Conservation (phyloP, 2,113 vertebrate genomes). For the Forbesichthys agassizii region DNA sequence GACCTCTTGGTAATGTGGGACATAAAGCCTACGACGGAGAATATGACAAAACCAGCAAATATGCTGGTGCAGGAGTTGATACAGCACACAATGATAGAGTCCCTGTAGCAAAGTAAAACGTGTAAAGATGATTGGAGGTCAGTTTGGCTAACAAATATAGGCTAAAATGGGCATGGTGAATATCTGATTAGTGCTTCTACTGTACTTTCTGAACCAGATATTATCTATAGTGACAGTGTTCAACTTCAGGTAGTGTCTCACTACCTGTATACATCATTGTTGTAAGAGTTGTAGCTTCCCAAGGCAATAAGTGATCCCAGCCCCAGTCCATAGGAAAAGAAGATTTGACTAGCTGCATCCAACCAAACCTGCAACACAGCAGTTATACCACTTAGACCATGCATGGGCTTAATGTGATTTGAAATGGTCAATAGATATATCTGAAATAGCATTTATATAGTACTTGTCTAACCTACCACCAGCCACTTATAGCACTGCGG, state of each 20-base stretch:
- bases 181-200: no score
- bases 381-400: neutral
- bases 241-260: neutral
- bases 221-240: neutral
- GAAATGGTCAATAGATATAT: no score
- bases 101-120: constrained; percentile 66
- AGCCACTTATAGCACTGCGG: no score
- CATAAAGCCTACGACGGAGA: constrained; percentile 94
- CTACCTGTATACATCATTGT: constrained; percentile 89
- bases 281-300: constrained; percentile 89
- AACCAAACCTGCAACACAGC: constrained; percentile 83
- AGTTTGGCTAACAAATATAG: no score
- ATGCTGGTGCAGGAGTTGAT: constrained; percentile 90
- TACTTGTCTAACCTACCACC: no score
- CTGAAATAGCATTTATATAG: no score
- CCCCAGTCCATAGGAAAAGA: constrained; percentile 90
- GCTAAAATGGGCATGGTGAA: no score
- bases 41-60: constrained; percentile 90
- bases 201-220: neutral
- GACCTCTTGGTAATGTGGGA: constrained; percentile 87
- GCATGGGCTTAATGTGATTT: neutral
- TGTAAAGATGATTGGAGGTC: neutral
- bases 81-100: constrained; percentile 88
- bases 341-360: constrained; percentile 92
- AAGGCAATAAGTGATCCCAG: constrained; percentile 88